Conservation (phyloP, 2,888 invertebrate genomes). For the Cosmopolites sordidus region DNA sequence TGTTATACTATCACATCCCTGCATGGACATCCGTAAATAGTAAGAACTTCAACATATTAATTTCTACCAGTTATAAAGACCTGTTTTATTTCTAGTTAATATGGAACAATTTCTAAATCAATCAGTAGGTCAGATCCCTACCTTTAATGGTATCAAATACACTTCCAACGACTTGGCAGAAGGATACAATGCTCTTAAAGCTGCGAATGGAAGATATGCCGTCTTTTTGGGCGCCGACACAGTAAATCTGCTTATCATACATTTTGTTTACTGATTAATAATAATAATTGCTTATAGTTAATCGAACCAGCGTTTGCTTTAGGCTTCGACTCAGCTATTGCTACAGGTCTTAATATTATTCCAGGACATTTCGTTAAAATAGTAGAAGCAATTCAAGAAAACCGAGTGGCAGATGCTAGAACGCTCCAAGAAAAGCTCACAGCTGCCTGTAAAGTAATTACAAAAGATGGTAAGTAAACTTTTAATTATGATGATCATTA, state of each 20-base stretch:
- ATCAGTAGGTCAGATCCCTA: constrained; percentile 62
- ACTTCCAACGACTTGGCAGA: constrained; percentile 70
- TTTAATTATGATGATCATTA: too few relatives aligned
- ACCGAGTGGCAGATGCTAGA: constrained; percentile 50
- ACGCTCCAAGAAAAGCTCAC: constrained; percentile 52
- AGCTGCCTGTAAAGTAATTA: constrained; percentile 50
- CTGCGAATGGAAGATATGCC: constrained; percentile 30
- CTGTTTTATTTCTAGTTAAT: constrained; percentile 63
- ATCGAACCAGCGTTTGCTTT: constrained; percentile 62
- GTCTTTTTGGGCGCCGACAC: constrained; percentile 60
- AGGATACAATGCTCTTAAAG: constrained; percentile 49
- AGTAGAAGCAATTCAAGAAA: constrained; percentile 49
- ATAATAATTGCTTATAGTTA: constrained; percentile 35
- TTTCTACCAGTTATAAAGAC: constrained; percentile 38
- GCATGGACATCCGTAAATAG: constrained; percentile 65
- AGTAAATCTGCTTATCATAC: constrained; percentile 47
- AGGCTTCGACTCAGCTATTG: constrained; percentile 70
- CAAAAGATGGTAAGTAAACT: constrained; percentile 49
- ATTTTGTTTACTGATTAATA: background rate
- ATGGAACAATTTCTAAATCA: constrained; percentile 66
- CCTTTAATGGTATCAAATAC: constrained; percentile 78
- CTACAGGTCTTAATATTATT: constrained; percentile 65
- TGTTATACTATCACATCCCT: constrained; percentile 82
- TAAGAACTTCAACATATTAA: constrained; percentile 40
- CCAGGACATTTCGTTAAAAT: constrained; percentile 58